These are phyloP conservation scores for Orientallactaga sibirica DNA, from an alignment of 2,797 vertebrate genomes.

Conservation along the genomic window DNA sequence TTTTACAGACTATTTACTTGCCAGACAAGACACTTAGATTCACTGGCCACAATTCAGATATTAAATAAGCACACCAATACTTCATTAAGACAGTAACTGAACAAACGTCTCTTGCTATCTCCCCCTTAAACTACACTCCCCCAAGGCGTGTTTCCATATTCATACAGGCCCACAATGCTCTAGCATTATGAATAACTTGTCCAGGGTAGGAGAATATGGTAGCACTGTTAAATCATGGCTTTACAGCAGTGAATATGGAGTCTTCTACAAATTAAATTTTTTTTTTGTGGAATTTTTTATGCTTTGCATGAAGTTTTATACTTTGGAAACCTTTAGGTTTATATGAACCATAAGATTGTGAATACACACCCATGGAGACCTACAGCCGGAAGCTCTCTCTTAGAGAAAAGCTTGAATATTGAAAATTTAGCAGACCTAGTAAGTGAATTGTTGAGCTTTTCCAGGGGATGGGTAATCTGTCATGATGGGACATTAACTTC, in stretches of 20 bases:
- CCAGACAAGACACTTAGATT: background rate
- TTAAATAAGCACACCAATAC: background rate
- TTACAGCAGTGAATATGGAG: constrained; percentile 9
- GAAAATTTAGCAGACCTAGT: constrained; percentile 54
- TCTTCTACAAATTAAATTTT: constrained; percentile 51
- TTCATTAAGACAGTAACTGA: background rate
- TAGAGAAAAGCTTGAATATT: constrained; percentile 34
- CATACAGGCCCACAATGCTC: background rate
- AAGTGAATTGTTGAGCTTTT: constrained; percentile 56
- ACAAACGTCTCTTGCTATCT: background rate
- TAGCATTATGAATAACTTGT: background rate
- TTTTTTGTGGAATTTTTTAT: background rate
- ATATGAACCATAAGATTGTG: constrained; percentile 51
- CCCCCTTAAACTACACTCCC: background rate
- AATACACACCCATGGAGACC: background rate
- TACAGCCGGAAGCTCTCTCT: background rate
- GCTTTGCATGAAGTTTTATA: constrained; percentile 21
- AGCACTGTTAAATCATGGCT: background rate
- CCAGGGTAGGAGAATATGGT: background rate
- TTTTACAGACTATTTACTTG: background rate
- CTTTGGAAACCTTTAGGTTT: constrained; percentile 55
- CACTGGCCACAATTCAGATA: constrained; percentile 1
- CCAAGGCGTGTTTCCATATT: background rate
- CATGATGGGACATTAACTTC: constrained; percentile 66
- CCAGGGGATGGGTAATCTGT: constrained; percentile 40